Base-by-base conservation (phyloP, 2,888 invertebrate genomes). In the Spodoptera picta region DNA sequence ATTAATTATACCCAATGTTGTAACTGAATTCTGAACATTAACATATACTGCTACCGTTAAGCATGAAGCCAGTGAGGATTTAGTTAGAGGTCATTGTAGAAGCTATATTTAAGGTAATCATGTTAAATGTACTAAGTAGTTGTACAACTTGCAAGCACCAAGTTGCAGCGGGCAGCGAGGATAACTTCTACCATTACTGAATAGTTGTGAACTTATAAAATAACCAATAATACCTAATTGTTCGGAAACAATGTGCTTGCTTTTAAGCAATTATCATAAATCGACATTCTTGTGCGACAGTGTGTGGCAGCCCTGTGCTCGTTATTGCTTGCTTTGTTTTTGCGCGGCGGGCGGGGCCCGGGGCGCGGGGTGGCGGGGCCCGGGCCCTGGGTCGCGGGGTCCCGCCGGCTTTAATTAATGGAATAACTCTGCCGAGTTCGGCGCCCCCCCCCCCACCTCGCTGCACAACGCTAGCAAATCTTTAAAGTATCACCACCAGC, bases 311-410 rank as follows among this genome's bases (percentile, higher is more conserved):
- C 72, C 79, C 77, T 85, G 90, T 76, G 90, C 90, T 89, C 88
- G 84, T 86, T 89, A 90, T 89, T 87, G 86, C 88, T 90, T 87
- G 90, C 90, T 91, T 91, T 91, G 90, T 91, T 90, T 90, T 89
- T 86, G 84, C 82, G 82, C 70, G 77, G 72, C 65, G 73, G 69
- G 75, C 65, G 76, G 65, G 36, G 36, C 36, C 36, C 36, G 36
- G 53, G 57, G 58, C 56, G n/a, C 10, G 66, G 66, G 70, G 57
- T 60, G 70, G 71, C 62, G 48, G 54, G 45, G 59, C 50, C 55
- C 52, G 61, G 56, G 64, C 53, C 5, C 80, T 78, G 81, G 65
- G 76, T 72, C 76, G 80, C 81, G 83, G 82, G 80, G 82, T 36
- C 66, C 83, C 83, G 80, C 83, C 74, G 78, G 81, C 83, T 91